A percentile compares a stretch with the other conserved stretches of the same genome.
These are phyloP conservation scores for Eretmochelys imbricata DNA, from an alignment of 2,113 vertebrate species.

Conservation along the genomic window DNA sequence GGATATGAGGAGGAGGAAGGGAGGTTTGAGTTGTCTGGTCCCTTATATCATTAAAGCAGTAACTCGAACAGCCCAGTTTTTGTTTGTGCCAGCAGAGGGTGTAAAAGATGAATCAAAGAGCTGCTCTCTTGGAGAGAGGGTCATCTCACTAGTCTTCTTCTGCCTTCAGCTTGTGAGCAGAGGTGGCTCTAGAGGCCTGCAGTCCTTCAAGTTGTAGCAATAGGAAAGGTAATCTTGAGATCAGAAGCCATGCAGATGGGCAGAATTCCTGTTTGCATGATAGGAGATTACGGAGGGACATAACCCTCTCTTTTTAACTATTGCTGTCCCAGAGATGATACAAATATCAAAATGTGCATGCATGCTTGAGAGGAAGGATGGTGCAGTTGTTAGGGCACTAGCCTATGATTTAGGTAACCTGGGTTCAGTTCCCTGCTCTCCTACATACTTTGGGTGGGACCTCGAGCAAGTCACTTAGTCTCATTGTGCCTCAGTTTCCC, in stretches of 20 bases:
- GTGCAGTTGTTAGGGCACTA: too few species aligned
- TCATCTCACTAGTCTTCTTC: not conserved
- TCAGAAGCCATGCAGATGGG: not conserved
- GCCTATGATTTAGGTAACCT: too few species aligned
- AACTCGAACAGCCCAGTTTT: not conserved
- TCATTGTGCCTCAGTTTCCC: too few species aligned
- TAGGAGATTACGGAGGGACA: not conserved
- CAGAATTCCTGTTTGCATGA: too few species aligned
- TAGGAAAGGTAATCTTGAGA: not conserved
- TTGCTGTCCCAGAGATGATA: not conserved
- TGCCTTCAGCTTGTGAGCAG: not conserved
- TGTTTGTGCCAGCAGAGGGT: not conserved
- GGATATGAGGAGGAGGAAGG: not conserved
- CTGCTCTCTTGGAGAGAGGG: not conserved
- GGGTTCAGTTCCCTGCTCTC: too few species aligned
- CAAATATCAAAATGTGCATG: not conserved
- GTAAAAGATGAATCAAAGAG: not conserved
- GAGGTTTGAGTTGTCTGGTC: not conserved
- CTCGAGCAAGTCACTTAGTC: too few species aligned
- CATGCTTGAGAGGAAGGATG: not conserved
- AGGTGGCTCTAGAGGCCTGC: not conserved
- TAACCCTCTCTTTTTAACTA: not conserved
- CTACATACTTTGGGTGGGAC: too few species aligned
- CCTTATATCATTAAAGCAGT: not conserved
- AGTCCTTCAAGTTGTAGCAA: not conserved